Percentiles rank a stretch among this genome's conserved stretches.
Evolutionary conservation across 2,113 vertebrate species (phyloP).

Genomic region (Jaculus jaculus): DNA sequence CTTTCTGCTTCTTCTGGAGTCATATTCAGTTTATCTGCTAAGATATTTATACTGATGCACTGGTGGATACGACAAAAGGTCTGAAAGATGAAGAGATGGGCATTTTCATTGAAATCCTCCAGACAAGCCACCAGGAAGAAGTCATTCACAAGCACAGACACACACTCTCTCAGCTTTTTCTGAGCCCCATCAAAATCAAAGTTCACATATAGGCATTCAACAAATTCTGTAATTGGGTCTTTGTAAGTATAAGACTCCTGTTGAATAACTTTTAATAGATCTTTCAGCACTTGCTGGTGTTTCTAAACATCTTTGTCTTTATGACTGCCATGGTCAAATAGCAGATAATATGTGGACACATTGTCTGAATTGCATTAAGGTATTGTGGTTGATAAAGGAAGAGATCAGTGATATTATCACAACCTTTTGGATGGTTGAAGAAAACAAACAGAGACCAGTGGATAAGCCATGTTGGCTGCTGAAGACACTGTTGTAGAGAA

Average conservation of each 20-base stretch:
- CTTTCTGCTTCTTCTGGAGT: constrained; percentile 97
- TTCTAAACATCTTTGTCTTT: too few relatives aligned
- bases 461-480: constrained; percentile 98
- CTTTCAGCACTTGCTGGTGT: too few relatives aligned
- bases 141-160: constrained; percentile 97
- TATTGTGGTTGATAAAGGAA: constrained; percentile 98
- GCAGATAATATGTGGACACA: too few relatives aligned
- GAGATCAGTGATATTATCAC: constrained; percentile 98
- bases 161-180: too few relatives aligned
- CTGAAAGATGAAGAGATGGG: constrained; percentile 98
- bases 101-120: constrained; percentile 99
- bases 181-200: too few relatives aligned
- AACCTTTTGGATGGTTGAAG: constrained; percentile 98
- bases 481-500: constrained; percentile 97
- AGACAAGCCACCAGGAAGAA: constrained; percentile 98
- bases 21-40: constrained; percentile 99
- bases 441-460: constrained; percentile 98
- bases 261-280: too few relatives aligned
- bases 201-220: too few relatives aligned
- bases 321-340: too few relatives aligned
- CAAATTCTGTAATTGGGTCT: too few relatives aligned
- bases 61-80: constrained; percentile 99
- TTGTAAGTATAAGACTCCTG: too few relatives aligned
- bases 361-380: too few relatives aligned
- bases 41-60: constrained; percentile 99